phyloP scores from a whole-genome alignment of 1,140 invertebrate species.

The Cecropterus lyciades region DNA sequence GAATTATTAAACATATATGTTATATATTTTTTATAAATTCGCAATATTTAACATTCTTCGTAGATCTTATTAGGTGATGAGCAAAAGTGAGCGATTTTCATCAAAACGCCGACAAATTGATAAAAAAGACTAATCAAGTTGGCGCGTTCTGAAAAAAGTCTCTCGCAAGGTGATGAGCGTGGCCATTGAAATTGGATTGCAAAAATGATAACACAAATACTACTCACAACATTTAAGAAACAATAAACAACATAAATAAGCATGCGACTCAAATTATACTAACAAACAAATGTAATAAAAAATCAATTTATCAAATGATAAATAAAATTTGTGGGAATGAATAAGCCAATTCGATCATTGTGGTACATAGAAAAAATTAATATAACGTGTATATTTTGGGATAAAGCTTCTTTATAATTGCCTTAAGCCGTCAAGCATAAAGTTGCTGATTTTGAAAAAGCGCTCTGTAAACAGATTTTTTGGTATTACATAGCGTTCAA shows the following conservation, averaged over 20 bases:
- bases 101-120: constrained; percentile 27
- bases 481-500: background rate
- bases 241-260: background rate
- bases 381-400: background rate
- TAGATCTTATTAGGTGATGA: constrained; percentile 5
- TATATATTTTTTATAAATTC: too few species aligned
- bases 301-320: too few species aligned
- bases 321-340: too few species aligned
- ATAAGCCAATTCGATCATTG: too few species aligned
- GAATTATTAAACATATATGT: too few species aligned
- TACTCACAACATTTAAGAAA: background rate
- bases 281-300: too few species aligned
- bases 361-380: too few species aligned
- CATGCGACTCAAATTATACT: too few species aligned
- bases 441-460: background rate
- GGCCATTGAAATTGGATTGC: constrained; percentile 7
- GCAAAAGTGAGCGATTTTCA: background rate
- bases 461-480: background rate
- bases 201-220: constrained; percentile 5
- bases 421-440: background rate
- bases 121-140: constrained; percentile 20
- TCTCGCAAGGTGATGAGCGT: constrained; percentile 3
- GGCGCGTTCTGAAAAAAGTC: constrained; percentile 29
- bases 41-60: background rate
- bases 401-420: background rate